Evolutionary conservation across 2,113 vertebrate genomes (phyloP).

Genomic region (Petroica traversi): DNA sequence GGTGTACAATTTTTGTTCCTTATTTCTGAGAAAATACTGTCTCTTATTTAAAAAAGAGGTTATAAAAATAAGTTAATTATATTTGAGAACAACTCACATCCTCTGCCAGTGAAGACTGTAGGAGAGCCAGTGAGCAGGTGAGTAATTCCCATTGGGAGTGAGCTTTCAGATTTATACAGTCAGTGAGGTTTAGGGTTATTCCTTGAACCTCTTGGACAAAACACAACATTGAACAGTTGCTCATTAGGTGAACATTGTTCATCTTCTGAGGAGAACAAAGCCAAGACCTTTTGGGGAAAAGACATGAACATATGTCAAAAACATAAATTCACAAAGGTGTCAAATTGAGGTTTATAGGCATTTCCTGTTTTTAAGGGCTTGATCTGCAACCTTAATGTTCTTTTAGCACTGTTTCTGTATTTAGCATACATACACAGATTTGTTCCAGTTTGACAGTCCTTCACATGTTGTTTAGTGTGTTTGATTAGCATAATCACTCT

Average conservation of each 20-base stretch:
- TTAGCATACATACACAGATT: neutral
- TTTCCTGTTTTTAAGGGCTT: neutral
- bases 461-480: slow-evolving; percentile 21
- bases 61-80: neutral
- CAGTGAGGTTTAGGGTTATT: neutral
- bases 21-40: neutral
- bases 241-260: neutral
- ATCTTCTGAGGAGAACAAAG: neutral
- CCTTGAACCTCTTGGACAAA: neutral
- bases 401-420: neutral
- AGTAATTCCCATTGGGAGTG: neutral
- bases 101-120: neutral
- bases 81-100: neutral
- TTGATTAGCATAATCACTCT: slow-evolving; percentile 50
- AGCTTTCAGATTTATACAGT: neutral
- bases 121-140: neutral
- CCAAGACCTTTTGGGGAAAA: neutral
- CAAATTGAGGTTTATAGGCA: neutral
- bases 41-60: neutral
- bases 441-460: slow-evolving; percentile 48
- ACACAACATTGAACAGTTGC: neutral
- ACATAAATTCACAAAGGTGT: neutral
- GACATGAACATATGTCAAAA: neutral
- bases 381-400: neutral
- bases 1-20: neutral